Conservation (phyloP, 1,140 invertebrate genomes). For the Diachasmimorpha longicaudata region DNA sequence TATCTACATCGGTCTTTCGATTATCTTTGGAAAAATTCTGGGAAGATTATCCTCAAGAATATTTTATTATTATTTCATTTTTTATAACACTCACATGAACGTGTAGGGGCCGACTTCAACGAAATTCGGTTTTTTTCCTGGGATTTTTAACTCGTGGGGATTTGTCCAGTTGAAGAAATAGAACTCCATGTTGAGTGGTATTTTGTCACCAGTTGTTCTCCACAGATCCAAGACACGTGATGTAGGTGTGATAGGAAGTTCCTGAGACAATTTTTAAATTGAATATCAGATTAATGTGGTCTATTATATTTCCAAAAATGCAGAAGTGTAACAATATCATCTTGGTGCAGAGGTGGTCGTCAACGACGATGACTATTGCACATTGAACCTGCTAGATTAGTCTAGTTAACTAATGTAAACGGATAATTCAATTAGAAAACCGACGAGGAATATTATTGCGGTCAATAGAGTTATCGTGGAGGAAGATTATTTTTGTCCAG, state of each 20-base stretch:
- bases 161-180: conserved; percentile 70
- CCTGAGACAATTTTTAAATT: conserved; percentile 35
- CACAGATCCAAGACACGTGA: conserved; percentile 60
- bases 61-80: too few relatives aligned
- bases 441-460: not conserved
- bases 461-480: too few relatives aligned
- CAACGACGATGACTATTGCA: not conserved
- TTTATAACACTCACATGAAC: conserved; percentile 57
- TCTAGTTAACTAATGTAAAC: conserved; percentile 13
- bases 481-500: too few relatives aligned
- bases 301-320: not conserved
- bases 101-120: conserved; percentile 75
- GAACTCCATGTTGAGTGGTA: conserved; percentile 64
- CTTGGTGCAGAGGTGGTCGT: not conserved
- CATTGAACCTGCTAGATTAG: not conserved
- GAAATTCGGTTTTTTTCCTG: conserved; percentile 62
- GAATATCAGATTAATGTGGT: not conserved
- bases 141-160: conserved; percentile 51
- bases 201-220: conserved; percentile 53
- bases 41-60: too few relatives aligned
- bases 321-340: not conserved
- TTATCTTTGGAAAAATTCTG: too few relatives aligned
- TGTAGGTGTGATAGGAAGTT: conserved; percentile 46
- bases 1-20: too few relatives aligned
- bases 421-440: conserved; percentile 23